These are phyloP conservation scores for Seriola aureovittata DNA, from an alignment of 2,113 vertebrate species.

Conservation along the genomic window DNA sequence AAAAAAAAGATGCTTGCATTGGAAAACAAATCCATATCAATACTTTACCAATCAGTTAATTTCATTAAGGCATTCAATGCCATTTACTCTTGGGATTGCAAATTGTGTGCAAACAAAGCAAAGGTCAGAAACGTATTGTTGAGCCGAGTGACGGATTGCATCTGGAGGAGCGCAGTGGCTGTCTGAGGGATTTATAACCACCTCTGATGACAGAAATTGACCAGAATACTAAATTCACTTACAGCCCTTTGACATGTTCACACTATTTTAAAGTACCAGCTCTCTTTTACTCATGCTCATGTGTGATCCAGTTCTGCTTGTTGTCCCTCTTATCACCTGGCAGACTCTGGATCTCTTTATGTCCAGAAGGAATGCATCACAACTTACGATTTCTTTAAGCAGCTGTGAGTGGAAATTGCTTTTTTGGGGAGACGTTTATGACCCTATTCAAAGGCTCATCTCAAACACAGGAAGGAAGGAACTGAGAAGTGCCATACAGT, in stretches of 20 bases:
- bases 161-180: background rate
- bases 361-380: constrained; percentile 69
- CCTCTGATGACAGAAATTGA: constrained; percentile 54
- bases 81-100: constrained; percentile 76
- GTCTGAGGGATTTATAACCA: constrained; percentile 31
- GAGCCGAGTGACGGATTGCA: constrained; percentile 41
- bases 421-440: constrained; percentile 82
- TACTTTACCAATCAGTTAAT: constrained; percentile 81
- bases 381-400: constrained; percentile 82
- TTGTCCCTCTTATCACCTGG: constrained; percentile 55
- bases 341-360: constrained; percentile 65
- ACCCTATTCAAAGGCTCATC: constrained; percentile 84
- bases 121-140: constrained; percentile 78
- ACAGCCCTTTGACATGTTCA: constrained; percentile 51
- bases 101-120: constrained; percentile 81
- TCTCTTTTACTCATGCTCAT: background rate
- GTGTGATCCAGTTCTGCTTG: constrained; percentile 33
- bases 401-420: constrained; percentile 84
- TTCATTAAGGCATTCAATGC: constrained; percentile 80
- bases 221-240: constrained; percentile 51
- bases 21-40: constrained; percentile 78
- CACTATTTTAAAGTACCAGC: constrained; percentile 26
- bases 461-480: constrained; percentile 89
- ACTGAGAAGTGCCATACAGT: constrained; percentile 79
- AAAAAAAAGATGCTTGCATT: constrained; percentile 68